Evolutionary conservation across 2,797 vertebrate species (phyloP).

Genomic region (Macroramphosus scolopax): DNA sequence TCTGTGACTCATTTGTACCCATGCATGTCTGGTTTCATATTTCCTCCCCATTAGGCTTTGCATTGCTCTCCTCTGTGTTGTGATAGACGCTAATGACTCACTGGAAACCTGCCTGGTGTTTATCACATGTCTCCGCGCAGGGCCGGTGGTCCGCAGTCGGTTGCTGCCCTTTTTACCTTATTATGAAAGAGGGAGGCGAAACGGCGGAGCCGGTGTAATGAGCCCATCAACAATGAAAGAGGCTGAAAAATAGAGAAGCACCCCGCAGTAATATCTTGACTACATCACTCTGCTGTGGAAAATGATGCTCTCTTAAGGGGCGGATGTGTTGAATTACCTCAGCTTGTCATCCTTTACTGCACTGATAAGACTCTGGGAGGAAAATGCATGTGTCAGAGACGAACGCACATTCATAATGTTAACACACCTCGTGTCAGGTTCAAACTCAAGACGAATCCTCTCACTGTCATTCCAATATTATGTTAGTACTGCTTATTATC

Average conservation of each 20-base stretch:
- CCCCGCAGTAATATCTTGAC: slow-evolving; percentile 33
- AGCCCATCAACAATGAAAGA: slow-evolving; percentile 30
- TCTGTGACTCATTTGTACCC: slow-evolving; percentile 64
- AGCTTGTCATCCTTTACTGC: slow-evolving; percentile 40
- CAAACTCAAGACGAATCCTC: too few species aligned
- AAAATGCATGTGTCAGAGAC: slow-evolving; percentile 24
- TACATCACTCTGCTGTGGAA: slow-evolving; percentile 39
- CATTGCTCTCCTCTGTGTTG: slow-evolving; percentile 62
- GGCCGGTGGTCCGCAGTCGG: slow-evolving; percentile 48
- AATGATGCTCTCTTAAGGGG: slow-evolving; percentile 41
- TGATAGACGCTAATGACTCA: slow-evolving; percentile 73
- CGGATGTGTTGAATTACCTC: slow-evolving; percentile 48
- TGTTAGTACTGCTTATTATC: too few species aligned
- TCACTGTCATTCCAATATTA: too few species aligned
- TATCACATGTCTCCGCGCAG: slow-evolving; percentile 57
- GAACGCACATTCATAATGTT: slow-evolving; percentile 17
- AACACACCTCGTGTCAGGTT: slow-evolving; percentile 8
- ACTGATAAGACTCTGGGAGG: slow-evolving; percentile 46
- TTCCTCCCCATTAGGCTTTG: slow-evolving; percentile 65
- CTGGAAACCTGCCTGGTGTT: slow-evolving; percentile 70
- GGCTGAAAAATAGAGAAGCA: slow-evolving; percentile 28
- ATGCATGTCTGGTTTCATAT: slow-evolving; percentile 66
- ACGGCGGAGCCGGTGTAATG: slow-evolving; percentile 30
- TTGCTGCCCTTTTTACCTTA: slow-evolving; percentile 19
- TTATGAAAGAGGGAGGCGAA: slow-evolving; percentile 32